These are phyloP conservation scores for Epizoanthus illoricatus DNA, from an alignment of 92 coral and sea anemone genomes.

Conservation along the genomic window DNA sequence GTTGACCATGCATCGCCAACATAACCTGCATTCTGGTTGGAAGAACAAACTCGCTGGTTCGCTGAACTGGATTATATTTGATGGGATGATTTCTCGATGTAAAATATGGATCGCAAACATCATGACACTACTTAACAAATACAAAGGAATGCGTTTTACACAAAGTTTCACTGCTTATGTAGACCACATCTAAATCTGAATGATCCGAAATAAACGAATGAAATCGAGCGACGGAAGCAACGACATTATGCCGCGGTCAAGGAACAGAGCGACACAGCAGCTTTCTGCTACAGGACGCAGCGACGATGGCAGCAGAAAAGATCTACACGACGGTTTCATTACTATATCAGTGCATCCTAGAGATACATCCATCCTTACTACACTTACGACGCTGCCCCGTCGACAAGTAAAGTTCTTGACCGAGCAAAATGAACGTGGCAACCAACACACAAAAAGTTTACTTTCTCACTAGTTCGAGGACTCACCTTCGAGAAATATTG, in stretches of 20 bases:
- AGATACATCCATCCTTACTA: not conserved
- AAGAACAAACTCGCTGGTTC: not conserved
- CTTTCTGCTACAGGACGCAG: not conserved
- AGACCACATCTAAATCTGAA: not conserved
- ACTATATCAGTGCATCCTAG: conserved; percentile 6
- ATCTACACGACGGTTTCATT: not conserved
- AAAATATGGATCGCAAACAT: not conserved
- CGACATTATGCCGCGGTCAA: too few relatives aligned
- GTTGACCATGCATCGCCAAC: conserved; percentile 3
- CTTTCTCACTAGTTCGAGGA: conserved; percentile 10
- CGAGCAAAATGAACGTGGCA: conserved; percentile 16
- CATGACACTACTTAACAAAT: not conserved
- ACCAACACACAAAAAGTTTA: conserved; percentile 23
- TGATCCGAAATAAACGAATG: not conserved
- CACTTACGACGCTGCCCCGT: conserved; percentile 14
- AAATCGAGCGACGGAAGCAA: not conserved
- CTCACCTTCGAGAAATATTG: conserved; percentile 39
- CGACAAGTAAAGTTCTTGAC: conserved; percentile 14
- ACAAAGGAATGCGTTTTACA: not conserved
- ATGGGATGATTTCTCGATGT: not conserved
- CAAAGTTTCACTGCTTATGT: not conserved
- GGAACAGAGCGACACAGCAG: too few relatives aligned
- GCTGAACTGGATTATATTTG: not conserved
- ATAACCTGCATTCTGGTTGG: not conserved
- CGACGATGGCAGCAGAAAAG: conserved; percentile 4